phyloP scores from a whole-genome alignment of 2,888 invertebrate species.

The Microplitis manilae region DNA sequence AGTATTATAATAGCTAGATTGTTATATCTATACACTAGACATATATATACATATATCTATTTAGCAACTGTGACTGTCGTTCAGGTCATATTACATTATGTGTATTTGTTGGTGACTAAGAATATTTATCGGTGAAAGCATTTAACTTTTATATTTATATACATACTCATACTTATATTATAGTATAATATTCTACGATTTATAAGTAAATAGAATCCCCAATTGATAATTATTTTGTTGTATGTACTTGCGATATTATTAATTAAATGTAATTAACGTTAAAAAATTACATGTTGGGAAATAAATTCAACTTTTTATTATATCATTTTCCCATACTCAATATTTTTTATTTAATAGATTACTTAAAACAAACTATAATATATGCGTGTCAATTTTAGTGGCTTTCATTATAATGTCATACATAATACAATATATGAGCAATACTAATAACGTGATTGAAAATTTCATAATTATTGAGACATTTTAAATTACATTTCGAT shows the following conservation, averaged over 20 bases:
- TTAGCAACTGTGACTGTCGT: background rate
- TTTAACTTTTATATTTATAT: background rate
- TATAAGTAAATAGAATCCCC: too few species aligned
- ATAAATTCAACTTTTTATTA: background rate
- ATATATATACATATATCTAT: background rate
- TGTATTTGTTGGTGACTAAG: background rate
- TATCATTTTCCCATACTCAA: background rate
- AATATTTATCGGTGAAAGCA: background rate
- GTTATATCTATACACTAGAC: background rate
- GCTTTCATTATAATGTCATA: background rate
- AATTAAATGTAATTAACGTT: background rate
- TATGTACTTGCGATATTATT: too few species aligned
- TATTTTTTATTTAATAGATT: background rate
- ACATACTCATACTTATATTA: background rate
- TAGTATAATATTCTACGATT: background rate
- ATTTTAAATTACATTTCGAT: background rate
- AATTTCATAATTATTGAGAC: slow-evolving; percentile 13
- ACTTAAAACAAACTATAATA: background rate
- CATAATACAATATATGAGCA: background rate
- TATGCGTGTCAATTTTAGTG: background rate
- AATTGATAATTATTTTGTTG: too few species aligned
- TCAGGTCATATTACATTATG: background rate
- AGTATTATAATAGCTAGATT: background rate
- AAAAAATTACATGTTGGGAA: background rate
- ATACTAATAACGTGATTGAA: background rate